Base-by-base conservation (phyloP, 2,113 vertebrate genomes). In the Motacilla alba region DNA sequence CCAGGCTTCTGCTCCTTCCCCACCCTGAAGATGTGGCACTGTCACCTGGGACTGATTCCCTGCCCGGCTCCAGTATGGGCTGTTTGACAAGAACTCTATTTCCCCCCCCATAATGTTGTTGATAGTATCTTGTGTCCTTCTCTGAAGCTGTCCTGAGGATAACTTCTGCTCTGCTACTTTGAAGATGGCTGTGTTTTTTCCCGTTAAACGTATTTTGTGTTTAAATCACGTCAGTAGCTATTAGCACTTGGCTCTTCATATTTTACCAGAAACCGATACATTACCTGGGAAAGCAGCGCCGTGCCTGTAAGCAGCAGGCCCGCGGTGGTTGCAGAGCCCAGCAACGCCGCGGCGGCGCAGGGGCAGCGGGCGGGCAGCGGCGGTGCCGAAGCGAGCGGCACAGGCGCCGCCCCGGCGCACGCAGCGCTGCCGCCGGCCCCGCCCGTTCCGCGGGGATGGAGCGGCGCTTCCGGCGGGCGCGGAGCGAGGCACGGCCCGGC, bases 321-420 rank as follows among this genome's bases (percentile, higher is more conserved):
- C 6, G 16, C 2, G 35, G 30, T 10, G 19, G 43, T 3, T 43
- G n/a, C 3, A 16, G 6, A 43, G 35, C 20, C 15, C 1, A 13
- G 0, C 1, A 26, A 13, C 2, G 13, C 39, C 9, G 33, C 27
- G 1, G 43, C 1, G 1, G 60, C 1, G 35, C 28, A 4, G 23
- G n/a, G 15, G 49, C 33, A 14, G 68, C 7, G 17, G 17, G 39
- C 1, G 16, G 23, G 46, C 47, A 17, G 27, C 14, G 11, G 9
- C 1, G n/a, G 11, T 12, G n/a, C 33, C 49, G 6, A 1, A 7
- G 27, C 1, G 1, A 0, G 10, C 2, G 7, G 56, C 56, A 0
- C 56, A 31, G 55, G 55, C 46, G 4, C 19, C 37, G 66, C 44
- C 55, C 4, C 20, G 35, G 30, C 35, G 79, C 56, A 4, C 15